A percentile compares a stretch with the other conserved stretches of the same genome.
Evolutionary conservation across 2,888 invertebrate genomes (phyloP).

Genomic region (Napeogenes sylphis): DNA sequence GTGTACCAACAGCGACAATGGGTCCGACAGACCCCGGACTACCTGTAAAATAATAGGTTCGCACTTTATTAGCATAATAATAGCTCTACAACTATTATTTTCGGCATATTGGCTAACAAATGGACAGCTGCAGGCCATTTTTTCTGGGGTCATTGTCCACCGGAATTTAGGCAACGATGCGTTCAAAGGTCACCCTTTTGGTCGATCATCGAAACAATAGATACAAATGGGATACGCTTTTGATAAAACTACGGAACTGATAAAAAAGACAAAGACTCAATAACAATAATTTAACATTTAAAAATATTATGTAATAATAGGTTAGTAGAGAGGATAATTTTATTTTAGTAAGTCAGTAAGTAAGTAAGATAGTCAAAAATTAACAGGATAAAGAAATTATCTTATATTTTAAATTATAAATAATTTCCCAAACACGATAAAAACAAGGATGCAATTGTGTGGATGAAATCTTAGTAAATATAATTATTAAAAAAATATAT

Average conservation of each 20-base stretch:
- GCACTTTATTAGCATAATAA: conserved; percentile 72
- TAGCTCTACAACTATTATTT: conserved; percentile 66
- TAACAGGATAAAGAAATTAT: no score
- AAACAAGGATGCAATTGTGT: no score
- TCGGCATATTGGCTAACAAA: conserved; percentile 63
- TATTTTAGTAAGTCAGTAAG: no score
- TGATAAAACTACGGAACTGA: conserved; percentile 7
- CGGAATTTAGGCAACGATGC: conserved; percentile 54
- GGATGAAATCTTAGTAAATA: no score
- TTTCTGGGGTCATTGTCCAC: conserved; percentile 65
- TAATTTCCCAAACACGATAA: no score
- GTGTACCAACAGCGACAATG: conserved; percentile 49
- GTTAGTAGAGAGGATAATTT: no score
- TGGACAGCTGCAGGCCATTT: conserved; percentile 66
- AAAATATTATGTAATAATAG: background rate
- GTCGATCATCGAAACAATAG: conserved; percentile 28
- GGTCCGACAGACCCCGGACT: conserved; percentile 52
- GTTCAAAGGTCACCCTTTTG: conserved; percentile 52
- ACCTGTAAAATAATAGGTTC: conserved; percentile 72
- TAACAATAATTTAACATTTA: background rate
- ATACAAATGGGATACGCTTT: conserved; percentile 18
- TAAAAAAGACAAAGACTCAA: background rate
- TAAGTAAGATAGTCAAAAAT: no score
- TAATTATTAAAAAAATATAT: no score
- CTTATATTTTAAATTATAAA: no score